Evolutionary conservation across 2,797 vertebrate species (phyloP).

Genomic region (Cygnus olor): DNA sequence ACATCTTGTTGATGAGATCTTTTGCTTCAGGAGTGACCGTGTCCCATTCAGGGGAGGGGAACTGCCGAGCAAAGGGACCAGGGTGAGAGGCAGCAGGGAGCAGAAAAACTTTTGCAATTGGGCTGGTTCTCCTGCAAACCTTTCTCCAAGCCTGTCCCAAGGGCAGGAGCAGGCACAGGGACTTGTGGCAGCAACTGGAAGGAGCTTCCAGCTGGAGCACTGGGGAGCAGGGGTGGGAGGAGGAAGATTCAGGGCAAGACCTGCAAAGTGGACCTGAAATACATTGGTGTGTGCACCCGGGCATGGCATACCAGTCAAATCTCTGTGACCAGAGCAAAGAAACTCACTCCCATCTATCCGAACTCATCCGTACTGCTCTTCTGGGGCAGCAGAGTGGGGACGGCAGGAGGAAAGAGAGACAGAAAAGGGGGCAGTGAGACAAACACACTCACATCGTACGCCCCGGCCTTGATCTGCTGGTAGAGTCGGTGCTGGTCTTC

Average conservation of each 20-base stretch:
- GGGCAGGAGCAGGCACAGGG: background rate
- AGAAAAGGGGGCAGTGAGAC: background rate
- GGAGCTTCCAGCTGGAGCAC: background rate
- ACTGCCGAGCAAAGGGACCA: slow-evolving; percentile 79
- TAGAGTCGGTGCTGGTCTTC: slow-evolving; percentile 98
- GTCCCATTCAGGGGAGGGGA: slow-evolving; percentile 98
- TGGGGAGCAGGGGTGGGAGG: background rate
- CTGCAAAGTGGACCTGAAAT: background rate
- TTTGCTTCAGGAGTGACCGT: slow-evolving; percentile 97
- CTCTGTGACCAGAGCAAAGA: background rate
- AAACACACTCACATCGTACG: slow-evolving; percentile 90
- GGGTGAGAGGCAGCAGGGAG: background rate
- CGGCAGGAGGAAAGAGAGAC: background rate
- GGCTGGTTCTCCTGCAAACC: background rate
- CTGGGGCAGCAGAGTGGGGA: background rate
- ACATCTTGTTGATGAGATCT: slow-evolving; percentile 98
- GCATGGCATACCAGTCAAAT: background rate
- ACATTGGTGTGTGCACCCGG: accelerated
- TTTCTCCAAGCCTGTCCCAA: background rate
- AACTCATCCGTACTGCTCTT: background rate
- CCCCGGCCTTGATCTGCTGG: slow-evolving; percentile 99
- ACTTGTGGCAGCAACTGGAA: background rate
- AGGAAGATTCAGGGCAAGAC: background rate
- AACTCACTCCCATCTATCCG: accelerated
- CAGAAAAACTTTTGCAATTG: background rate